Evolutionary conservation across 2,113 vertebrate species (phyloP), one percentile per base, ranked within the genome.

Genomic region (Elgaria multicarinata): DNA sequence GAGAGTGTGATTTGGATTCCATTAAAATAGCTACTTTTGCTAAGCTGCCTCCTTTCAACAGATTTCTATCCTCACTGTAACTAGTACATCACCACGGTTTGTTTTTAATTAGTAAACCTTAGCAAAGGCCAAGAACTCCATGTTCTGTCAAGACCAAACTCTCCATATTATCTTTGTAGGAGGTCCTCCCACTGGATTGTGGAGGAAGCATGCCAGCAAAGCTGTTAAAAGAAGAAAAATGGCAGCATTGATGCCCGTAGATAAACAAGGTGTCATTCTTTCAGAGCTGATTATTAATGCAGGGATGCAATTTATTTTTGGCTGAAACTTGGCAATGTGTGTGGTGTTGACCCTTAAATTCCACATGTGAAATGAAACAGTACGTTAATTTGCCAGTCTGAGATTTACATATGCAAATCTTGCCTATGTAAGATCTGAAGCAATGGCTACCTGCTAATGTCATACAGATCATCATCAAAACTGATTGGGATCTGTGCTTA

Each of bases 101-200:
- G 77, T 69, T 80, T 76, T 87, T 71, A 71, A 87, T 87, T 87
- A 80, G 75, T 44, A 67, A 8, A 87, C 67, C 36, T 39, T 53
- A 80, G 76, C 64, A 44, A 62, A 82, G 53, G 44, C 66, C 78
- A 81, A 88, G 78, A 44, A 72, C 50, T 88, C 20, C 18, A 7
- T 44, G 78, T 88, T 88, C 87, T 44, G 8, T 81, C 77, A 81
- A 88, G 36, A 58, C 10, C 14, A 28, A 88, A 72, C 67, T 81
- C 31, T 72, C 78, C n/a, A 28, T 82, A 22, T 71, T 55, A 31
- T 55, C 76, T 69, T 80, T 71, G 66, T 71, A 80, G 75, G 76
- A 53, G 58, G 86, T 39, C 58, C 42, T 50, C 46, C 46, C 42
- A 84, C 18, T 42, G 7, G 79, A 75, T n/a, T 75, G n/a, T 66